Evolutionary conservation across 2,113 vertebrate genomes (phyloP).

Genomic region (Dendropsophus ebraccatus): DNA sequence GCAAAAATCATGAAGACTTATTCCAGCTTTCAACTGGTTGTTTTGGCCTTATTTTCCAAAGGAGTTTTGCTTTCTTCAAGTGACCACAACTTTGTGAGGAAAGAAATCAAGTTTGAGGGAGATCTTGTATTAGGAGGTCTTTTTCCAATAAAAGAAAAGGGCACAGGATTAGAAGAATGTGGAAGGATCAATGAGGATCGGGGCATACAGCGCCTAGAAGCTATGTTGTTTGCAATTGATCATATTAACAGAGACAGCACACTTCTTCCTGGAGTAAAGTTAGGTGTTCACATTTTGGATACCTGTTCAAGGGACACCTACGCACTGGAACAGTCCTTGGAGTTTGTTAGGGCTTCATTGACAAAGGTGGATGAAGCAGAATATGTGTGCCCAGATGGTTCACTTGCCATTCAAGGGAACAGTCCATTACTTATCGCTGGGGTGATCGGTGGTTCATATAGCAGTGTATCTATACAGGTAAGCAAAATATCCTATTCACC

Average conservation of each 20-base stretch:
- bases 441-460: slow-evolving; percentile 95
- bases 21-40: slow-evolving; percentile 77
- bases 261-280: slow-evolving; percentile 88
- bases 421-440: slow-evolving; percentile 91
- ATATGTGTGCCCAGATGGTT: slow-evolving; percentile 97
- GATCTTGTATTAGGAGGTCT: slow-evolving; percentile 95
- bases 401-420: slow-evolving; percentile 93
- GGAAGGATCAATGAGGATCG: slow-evolving; percentile 94
- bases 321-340: slow-evolving; percentile 95
- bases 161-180: slow-evolving; percentile 91
- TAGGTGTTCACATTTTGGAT: slow-evolving; percentile 97
- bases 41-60: slow-evolving; percentile 85
- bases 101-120: slow-evolving; percentile 96
- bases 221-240: slow-evolving; percentile 97
- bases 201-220: slow-evolving; percentile 95
- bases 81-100: slow-evolving; percentile 86
- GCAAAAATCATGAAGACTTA: slow-evolving; percentile 79
- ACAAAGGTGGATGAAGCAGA: slow-evolving; percentile 98
- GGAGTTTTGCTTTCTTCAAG: slow-evolving; percentile 83
- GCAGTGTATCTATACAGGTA: slow-evolving; percentile 90
- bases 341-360: slow-evolving; percentile 96
- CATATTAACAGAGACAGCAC: slow-evolving; percentile 88
- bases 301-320: slow-evolving; percentile 97
- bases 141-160: slow-evolving; percentile 98
- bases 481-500: too few relatives aligned